Evolutionary conservation across 2,113 vertebrate species (phyloP).

Genomic region (Sakesphorus luctuosus): DNA sequence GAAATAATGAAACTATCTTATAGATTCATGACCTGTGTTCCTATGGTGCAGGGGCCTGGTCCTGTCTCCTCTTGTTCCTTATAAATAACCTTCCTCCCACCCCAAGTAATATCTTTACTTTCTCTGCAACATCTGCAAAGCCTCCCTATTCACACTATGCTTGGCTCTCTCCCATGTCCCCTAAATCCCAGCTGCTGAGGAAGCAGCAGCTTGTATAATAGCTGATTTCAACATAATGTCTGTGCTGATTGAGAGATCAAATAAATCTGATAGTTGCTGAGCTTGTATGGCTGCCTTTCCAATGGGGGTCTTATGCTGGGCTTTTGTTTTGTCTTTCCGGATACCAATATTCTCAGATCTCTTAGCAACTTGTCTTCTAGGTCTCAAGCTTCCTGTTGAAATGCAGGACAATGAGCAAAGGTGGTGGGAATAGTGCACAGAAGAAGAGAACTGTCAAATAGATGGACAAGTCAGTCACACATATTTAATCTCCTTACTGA

Average conservation of each 20-base stretch:
- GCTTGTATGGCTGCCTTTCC: background rate
- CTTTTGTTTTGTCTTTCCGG: background rate
- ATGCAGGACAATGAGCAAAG: background rate
- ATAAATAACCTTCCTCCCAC: conserved; percentile 2
- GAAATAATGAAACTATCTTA: background rate
- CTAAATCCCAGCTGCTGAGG: conserved; percentile 53
- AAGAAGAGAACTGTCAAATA: background rate
- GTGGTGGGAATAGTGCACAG: background rate
- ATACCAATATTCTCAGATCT: background rate
- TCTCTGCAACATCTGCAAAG: conserved; percentile 36
- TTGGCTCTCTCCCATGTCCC: conserved; percentile 53
- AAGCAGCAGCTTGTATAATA: conserved; percentile 35
- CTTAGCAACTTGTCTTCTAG: background rate
- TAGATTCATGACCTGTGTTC: background rate
- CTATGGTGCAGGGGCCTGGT: background rate
- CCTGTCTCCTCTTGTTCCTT: background rate
- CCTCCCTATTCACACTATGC: background rate
- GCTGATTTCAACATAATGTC: conserved; percentile 45
- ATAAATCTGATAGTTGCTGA: background rate
- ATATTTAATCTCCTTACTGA: background rate
- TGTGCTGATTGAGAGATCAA: conserved; percentile 32
- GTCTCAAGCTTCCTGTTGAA: background rate
- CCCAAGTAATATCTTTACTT: conserved; percentile 9
- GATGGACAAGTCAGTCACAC: background rate
- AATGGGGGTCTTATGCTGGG: background rate